phyloP scores from a whole-genome alignment of 37 sponge, comb jelly and placozoan genomes.

The Eunapius fragilis region DNA sequence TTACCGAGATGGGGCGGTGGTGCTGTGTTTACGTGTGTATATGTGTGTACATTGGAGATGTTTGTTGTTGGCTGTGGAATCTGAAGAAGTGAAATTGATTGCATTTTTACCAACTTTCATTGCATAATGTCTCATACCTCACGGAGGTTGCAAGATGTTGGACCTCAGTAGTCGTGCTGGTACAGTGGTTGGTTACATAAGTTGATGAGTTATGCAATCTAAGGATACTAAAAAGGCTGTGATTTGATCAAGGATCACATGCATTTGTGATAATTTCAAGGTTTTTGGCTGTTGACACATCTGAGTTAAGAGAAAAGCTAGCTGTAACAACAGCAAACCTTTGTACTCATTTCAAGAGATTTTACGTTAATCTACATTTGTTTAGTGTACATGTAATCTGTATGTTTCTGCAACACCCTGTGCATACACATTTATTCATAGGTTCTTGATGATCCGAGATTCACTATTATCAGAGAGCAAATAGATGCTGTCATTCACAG shows the following conservation, averaged over 20 bases:
- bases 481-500: slow-evolving; percentile 88
- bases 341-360: too few species aligned
- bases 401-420: too few species aligned
- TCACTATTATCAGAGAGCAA: slow-evolving; percentile 56
- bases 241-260: slow-evolving; percentile 65
- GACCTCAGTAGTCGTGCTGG: slow-evolving; percentile 81
- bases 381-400: too few species aligned
- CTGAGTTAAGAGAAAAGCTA: slow-evolving; percentile 16
- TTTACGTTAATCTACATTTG: too few species aligned
- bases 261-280: slow-evolving; percentile 89
- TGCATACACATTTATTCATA: too few species aligned
- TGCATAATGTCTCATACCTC: slow-evolving; percentile 43
- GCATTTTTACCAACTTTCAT: too few species aligned
- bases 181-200: neutral
- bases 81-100: too few species aligned
- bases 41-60: too few species aligned
- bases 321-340: too few species aligned
- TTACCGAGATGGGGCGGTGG: too few species aligned
- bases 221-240: slow-evolving; percentile 85
- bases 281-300: slow-evolving; percentile 87
- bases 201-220: slow-evolving; percentile 23
- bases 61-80: too few species aligned
- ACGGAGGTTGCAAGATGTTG: slow-evolving; percentile 96
- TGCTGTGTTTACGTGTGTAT: too few species aligned
- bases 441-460: slow-evolving; percentile 81